A percentile compares a stretch with the other conserved stretches of the same genome.
Evolutionary conservation across 2,797 vertebrate genomes (phyloP).

Genomic region (Poecilia velifera): DNA sequence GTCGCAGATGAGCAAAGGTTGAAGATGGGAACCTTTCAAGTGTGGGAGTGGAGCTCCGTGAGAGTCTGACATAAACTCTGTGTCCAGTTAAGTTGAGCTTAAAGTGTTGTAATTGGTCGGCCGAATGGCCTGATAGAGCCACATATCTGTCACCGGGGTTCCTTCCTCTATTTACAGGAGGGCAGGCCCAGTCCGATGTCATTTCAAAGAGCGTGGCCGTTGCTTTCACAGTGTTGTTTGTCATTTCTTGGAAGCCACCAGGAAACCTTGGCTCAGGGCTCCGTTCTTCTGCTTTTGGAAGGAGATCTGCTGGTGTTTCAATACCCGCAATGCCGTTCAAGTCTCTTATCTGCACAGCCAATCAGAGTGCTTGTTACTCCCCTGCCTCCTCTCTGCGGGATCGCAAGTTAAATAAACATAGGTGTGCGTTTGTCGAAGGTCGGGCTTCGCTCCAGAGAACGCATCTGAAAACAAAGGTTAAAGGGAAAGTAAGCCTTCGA

Average conservation of each 20-base stretch:
- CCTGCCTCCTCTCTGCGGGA: not conserved
- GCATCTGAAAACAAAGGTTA: not conserved
- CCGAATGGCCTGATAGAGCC: constrained; percentile 45
- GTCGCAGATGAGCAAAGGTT: constrained; percentile 43
- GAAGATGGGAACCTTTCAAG: constrained; percentile 34
- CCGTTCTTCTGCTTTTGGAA: constrained; percentile 40
- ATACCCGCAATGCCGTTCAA: not conserved
- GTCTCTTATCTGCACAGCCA: constrained; percentile 4
- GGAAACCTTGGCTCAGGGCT: constrained; percentile 48
- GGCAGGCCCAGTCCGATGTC: constrained; percentile 40
- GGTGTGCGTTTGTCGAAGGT: constrained; percentile 12
- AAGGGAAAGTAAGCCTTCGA: constrained; percentile 1
- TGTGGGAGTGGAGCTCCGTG: not conserved
- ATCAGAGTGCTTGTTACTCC: constrained; percentile 2
- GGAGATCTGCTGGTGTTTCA: constrained; percentile 28
- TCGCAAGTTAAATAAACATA: not conserved
- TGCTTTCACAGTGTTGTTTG: constrained; percentile 66
- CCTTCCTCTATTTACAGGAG: constrained; percentile 51
- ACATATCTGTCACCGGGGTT: constrained; percentile 40
- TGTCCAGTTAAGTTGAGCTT: constrained; percentile 13
- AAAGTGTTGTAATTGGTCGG: constrained; percentile 38
- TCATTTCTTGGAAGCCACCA: constrained; percentile 30
- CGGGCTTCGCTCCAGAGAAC: not conserved
- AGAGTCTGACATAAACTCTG: constrained; percentile 18
- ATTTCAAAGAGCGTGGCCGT: constrained; percentile 39